Conservation (phyloP, 2,888 invertebrate species). For the Ischnus inquisitorius region DNA sequence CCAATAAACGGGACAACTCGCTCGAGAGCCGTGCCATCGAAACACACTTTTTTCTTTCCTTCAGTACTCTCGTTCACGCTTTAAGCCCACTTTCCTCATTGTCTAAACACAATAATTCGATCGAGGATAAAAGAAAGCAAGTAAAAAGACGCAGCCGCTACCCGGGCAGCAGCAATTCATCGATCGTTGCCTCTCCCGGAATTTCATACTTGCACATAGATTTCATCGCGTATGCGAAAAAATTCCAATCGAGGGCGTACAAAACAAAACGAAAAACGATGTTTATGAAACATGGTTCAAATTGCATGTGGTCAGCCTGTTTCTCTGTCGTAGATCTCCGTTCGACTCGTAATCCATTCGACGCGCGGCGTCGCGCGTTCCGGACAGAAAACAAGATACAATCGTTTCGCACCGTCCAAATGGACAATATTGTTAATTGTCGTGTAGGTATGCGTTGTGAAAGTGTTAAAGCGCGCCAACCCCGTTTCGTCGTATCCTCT, state of each 20-base stretch:
- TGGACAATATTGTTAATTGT: conserved; percentile 71
- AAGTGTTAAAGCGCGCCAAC: conserved; percentile 68
- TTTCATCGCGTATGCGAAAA: background rate
- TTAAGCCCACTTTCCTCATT: conserved; percentile 11
- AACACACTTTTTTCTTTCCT: conserved; percentile 30
- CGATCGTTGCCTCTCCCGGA: background rate
- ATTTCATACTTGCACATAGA: conserved; percentile 2
- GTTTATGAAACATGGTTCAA: conserved; percentile 1
- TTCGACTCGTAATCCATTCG: background rate
- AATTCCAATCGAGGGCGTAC: background rate
- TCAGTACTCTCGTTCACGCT: conserved; percentile 8
- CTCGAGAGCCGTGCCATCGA: background rate
- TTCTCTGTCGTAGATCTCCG: background rate
- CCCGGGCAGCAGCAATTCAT: background rate
- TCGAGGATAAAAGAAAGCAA: conserved; percentile 9
- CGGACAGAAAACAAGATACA: background rate
- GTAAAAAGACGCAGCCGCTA: background rate
- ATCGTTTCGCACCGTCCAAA: background rate
- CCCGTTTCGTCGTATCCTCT: conserved; percentile 62
- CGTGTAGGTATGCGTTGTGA: conserved; percentile 73
- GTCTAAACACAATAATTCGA: conserved; percentile 25
- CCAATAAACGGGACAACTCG: conserved; percentile 3
- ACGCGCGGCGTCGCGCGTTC: background rate
- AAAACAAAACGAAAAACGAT: conserved; percentile 4
- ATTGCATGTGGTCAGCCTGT: background rate